Evolutionary conservation across 2,888 invertebrate species (phyloP).

Genomic region (Tridacna crocea): DNA sequence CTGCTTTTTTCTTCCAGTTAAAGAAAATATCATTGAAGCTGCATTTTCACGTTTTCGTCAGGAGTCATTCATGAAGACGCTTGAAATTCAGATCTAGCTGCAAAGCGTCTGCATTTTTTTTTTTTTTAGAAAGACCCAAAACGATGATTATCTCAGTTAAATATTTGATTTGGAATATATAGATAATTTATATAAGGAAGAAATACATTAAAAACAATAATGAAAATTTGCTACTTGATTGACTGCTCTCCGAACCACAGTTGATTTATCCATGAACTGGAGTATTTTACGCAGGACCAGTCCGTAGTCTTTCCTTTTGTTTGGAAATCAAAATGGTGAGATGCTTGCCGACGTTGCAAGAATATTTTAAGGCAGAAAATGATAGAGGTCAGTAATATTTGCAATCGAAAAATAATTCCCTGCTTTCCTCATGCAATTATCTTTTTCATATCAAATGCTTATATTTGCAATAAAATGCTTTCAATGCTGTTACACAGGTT

Average conservation of each 20-base stretch:
- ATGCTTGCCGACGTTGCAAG: slow-evolving; percentile 25
- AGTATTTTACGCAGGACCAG: slow-evolving; percentile 21
- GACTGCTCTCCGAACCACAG: too few relatives aligned
- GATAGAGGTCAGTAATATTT: slow-evolving; percentile 47
- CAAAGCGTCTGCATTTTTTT: slow-evolving; percentile 4
- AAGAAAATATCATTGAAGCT: not conserved
- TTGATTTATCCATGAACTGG: too few relatives aligned
- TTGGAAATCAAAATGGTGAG: slow-evolving; percentile 56
- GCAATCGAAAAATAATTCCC: slow-evolving; percentile 27
- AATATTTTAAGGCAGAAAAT: slow-evolving; percentile 29
- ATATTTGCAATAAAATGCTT: not conserved
- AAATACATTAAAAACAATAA: too few relatives aligned
- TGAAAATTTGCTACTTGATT: too few relatives aligned
- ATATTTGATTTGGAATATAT: too few relatives aligned
- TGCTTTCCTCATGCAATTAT: not conserved
- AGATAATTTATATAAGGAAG: too few relatives aligned
- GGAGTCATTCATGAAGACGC: not conserved
- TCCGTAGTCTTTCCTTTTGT: slow-evolving; percentile 35
- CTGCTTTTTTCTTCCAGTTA: too few relatives aligned
- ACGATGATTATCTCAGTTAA: too few relatives aligned
- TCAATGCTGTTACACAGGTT: slow-evolving; percentile 34
- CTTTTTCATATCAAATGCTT: not conserved
- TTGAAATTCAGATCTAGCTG: not conserved
- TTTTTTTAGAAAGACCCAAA: too few relatives aligned
- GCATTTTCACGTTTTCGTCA: not conserved